Conservation (phyloP, 1,140 invertebrate species). For the Lordiphosa collinella region DNA sequence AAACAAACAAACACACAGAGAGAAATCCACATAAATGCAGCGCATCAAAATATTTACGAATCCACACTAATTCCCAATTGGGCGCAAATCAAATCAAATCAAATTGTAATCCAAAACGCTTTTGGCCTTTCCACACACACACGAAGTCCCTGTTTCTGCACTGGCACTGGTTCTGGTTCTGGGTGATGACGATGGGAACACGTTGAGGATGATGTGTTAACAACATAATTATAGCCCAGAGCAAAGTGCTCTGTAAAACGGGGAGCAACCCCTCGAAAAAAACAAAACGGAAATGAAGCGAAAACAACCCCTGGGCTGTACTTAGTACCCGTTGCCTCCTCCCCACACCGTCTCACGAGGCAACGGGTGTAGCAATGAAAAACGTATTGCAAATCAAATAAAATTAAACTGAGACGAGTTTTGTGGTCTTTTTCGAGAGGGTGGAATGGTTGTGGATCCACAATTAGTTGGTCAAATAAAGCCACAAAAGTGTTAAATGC, state of each 20-base stretch:
- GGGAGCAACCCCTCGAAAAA: conserved; percentile 56
- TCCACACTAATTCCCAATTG: conserved; percentile 74
- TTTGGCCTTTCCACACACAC: conserved; percentile 32
- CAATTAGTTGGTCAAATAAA: conserved; percentile 77
- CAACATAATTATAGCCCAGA: conserved; percentile 78
- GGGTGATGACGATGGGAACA: conserved; percentile 25
- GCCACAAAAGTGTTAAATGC: conserved; percentile 67
- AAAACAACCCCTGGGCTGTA: conserved; percentile 59
- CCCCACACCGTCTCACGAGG: conserved; percentile 7
- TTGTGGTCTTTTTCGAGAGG: conserved; percentile 2
- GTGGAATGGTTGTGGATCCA: conserved; percentile 41
- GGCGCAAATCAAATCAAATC: conserved; percentile 71
- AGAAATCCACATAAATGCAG: conserved; percentile 45
- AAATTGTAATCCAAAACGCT: conserved; percentile 78
- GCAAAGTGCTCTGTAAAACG: conserved; percentile 48
- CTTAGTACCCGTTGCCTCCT: conserved; percentile 34
- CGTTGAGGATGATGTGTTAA: conserved; percentile 77
- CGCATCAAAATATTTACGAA: conserved; percentile 73
- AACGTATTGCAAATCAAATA: conserved; percentile 78
- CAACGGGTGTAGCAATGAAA: conserved; percentile 65
- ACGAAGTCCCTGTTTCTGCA: background rate
- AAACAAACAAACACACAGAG: conserved; percentile 21
- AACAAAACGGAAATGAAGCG: conserved; percentile 71
- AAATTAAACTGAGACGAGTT: conserved; percentile 69
- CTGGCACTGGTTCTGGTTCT: conserved; percentile 9